Evolutionary conservation across 2,888 invertebrate species (phyloP).

Genomic region (Pasiphila rectangulata): DNA sequence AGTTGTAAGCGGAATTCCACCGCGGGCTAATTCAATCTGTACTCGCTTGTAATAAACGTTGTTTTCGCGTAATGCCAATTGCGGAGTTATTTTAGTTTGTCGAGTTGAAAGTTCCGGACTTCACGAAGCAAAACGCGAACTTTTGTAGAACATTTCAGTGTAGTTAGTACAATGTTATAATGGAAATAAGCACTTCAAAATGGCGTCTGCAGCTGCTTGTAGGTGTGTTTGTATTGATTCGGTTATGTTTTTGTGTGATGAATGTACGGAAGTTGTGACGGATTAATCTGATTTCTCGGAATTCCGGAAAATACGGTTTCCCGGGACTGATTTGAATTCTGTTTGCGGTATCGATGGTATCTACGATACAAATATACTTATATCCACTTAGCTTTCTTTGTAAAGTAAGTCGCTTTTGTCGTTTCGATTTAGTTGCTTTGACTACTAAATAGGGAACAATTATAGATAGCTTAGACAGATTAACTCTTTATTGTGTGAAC

Average conservation of each 20-base stretch:
- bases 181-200: constrained; percentile 81
- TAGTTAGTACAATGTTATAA: constrained; percentile 82
- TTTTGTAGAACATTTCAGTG: constrained; percentile 82
- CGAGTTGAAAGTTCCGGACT: constrained; percentile 77
- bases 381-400: too few relatives aligned
- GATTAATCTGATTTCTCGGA: constrained; percentile 35
- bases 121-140: constrained; percentile 81
- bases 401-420: too few relatives aligned
- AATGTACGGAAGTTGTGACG: constrained; percentile 47
- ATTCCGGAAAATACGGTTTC: constrained; percentile 26
- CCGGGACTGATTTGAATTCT: constrained; percentile 17
- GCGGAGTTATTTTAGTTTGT: constrained; percentile 67
- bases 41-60: constrained; percentile 78
- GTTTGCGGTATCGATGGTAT: background rate
- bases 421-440: too few relatives aligned
- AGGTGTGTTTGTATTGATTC: constrained; percentile 64
- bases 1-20: constrained; percentile 76
- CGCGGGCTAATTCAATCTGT: constrained; percentile 78
- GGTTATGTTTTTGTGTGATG: constrained; percentile 51
- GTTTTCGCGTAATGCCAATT: constrained; percentile 77
- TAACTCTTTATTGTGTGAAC: too few relatives aligned
- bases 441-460: too few relatives aligned
- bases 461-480: too few relatives aligned
- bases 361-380: too few relatives aligned
- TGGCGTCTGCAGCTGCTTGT: constrained; percentile 74